Evolutionary conservation across 1,140 invertebrate species (phyloP).

Genomic region (Brachionus angularis): DNA sequence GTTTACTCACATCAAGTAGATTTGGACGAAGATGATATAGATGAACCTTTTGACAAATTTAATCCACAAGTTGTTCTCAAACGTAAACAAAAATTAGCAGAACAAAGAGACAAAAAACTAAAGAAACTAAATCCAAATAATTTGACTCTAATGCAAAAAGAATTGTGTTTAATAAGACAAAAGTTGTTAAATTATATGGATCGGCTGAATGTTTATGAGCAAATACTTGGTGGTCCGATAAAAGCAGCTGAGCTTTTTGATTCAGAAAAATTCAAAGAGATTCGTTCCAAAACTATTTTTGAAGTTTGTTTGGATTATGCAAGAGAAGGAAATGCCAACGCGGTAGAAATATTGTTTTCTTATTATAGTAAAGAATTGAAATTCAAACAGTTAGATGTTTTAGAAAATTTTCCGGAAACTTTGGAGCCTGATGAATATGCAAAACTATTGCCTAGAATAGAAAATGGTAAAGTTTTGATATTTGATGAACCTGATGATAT

Average conservation of each 20-base stretch:
- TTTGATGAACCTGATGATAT: constrained; percentile 28
- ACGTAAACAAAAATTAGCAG: constrained; percentile 7
- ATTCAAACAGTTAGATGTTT: constrained; percentile 61
- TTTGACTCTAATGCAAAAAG: constrained; percentile 63
- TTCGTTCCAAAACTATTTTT: constrained; percentile 62
- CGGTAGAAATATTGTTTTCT: constrained; percentile 60
- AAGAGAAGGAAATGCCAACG: constrained; percentile 59
- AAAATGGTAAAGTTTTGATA: constrained; percentile 25
- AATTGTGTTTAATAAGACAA: constrained; percentile 62
- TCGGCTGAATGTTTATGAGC: constrained; percentile 65
- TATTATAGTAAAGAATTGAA: constrained; percentile 35
- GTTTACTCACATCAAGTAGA: constrained; percentile 5
- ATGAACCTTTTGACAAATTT: constrained; percentile 44
- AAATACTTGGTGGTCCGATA: constrained; percentile 58
- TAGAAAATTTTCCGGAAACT: constrained; percentile 74
- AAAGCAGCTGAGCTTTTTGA: constrained; percentile 60
- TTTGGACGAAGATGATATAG: constrained; percentile 34
- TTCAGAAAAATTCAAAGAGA: constrained; percentile 63
- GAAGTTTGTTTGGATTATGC: constrained; percentile 66
- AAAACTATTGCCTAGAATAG: constrained; percentile 52
- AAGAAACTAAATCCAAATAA: constrained; percentile 43
- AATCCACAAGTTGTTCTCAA: constrained; percentile 11
- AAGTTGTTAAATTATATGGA: constrained; percentile 65
- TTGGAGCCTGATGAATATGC: constrained; percentile 67
- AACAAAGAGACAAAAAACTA: constrained; percentile 29